Evolutionary conservation across 2,888 invertebrate species (phyloP).

Genomic region (Chloroclystis v-ata): DNA sequence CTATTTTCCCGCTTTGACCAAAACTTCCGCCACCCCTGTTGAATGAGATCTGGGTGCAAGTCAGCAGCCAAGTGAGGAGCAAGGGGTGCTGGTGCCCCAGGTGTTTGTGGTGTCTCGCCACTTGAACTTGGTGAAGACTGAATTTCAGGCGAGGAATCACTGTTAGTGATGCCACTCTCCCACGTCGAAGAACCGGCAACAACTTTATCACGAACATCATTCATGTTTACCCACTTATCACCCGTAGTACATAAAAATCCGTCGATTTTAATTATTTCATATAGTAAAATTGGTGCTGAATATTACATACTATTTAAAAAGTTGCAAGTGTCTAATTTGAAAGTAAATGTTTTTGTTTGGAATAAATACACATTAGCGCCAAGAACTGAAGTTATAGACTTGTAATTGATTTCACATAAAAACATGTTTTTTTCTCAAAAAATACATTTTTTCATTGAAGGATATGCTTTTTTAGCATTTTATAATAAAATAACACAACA

Average conservation of each 20-base stretch:
- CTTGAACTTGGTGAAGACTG: slow-evolving; percentile 67
- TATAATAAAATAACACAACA: slow-evolving; percentile 41
- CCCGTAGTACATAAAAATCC: slow-evolving; percentile 20
- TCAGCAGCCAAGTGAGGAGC: slow-evolving; percentile 69
- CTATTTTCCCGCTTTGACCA: slow-evolving; percentile 97
- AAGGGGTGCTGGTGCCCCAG: slow-evolving; percentile 77
- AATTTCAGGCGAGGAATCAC: slow-evolving; percentile 67
- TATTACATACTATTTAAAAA: slow-evolving; percentile 12
- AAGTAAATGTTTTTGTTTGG: slow-evolving; percentile 45
- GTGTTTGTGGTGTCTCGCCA: slow-evolving; percentile 76
- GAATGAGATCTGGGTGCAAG: slow-evolving; percentile 74
- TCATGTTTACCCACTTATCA: slow-evolving; percentile 55
- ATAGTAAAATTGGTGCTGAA: slow-evolving; percentile 10
- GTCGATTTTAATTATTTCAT: slow-evolving; percentile 8
- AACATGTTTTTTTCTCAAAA: slow-evolving; percentile 36
- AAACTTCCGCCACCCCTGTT: slow-evolving; percentile 97
- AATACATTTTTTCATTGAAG: slow-evolving; percentile 28
- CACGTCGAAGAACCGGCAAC: slow-evolving; percentile 69
- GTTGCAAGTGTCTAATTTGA: slow-evolving; percentile 54
- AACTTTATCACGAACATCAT: slow-evolving; percentile 75
- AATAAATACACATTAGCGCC: slow-evolving; percentile 56
- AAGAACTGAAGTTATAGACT: slow-evolving; percentile 43
- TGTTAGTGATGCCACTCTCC: slow-evolving; percentile 60
- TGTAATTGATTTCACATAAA: slow-evolving; percentile 39
- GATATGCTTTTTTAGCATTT: slow-evolving; percentile 25